Conservation (phyloP, 2,797 vertebrate genomes). For the Anguilla anguilla region DNA sequence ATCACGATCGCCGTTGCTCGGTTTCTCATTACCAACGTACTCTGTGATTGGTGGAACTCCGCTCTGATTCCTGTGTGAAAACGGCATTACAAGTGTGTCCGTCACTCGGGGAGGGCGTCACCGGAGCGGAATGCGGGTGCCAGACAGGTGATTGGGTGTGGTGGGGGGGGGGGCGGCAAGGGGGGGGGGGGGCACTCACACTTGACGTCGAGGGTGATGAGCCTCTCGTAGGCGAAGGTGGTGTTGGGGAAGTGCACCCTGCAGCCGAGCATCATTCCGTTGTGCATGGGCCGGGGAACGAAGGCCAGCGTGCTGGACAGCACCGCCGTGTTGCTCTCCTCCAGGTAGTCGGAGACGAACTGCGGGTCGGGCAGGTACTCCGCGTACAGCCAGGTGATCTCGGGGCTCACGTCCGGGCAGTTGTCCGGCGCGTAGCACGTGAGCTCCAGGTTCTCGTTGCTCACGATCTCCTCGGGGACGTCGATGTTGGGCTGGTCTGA, state of each 20-base stretch:
- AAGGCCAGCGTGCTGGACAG: constrained; percentile 83
- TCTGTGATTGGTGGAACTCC: no score
- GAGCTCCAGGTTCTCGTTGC: constrained; percentile 79
- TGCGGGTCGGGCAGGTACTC: constrained; percentile 80
- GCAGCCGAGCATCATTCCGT: constrained; percentile 86
- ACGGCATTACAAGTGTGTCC: background rate
- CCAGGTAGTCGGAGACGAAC: constrained; percentile 73
- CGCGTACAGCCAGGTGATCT: constrained; percentile 85
- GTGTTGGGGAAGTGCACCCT: constrained; percentile 83
- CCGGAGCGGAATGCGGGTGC: no score
- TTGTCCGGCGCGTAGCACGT: constrained; percentile 87
- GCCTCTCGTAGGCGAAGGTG: constrained; percentile 78
- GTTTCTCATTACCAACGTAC: no score
- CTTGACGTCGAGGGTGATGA: constrained; percentile 83
- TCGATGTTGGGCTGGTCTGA: constrained; percentile 86
- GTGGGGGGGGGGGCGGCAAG: background rate
- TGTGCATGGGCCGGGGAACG: constrained; percentile 81
- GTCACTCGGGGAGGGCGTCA: no score
- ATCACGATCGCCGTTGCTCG: no score
- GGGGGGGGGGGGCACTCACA: constrained; percentile 72
- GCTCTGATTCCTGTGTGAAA: background rate
- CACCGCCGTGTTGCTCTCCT: constrained; percentile 83
- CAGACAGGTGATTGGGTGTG: no score
- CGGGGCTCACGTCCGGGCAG: constrained; percentile 84
- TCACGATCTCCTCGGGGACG: constrained; percentile 82